phyloP scores from a whole-genome alignment of 2,797 vertebrate genomes.

The Centropyge bicolor region DNA sequence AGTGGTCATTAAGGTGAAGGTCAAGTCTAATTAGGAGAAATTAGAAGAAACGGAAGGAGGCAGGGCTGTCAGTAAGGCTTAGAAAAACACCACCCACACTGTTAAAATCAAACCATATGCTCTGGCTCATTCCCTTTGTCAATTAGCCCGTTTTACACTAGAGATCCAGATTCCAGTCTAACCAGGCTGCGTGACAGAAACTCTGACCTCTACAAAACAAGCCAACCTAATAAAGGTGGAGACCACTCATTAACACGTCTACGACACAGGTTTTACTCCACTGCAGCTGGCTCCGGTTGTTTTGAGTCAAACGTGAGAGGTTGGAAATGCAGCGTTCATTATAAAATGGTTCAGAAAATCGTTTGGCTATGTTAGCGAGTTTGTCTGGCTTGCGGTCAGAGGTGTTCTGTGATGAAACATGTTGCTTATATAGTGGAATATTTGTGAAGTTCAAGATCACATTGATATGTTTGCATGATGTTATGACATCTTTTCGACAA shows the following conservation, averaged over 20 bases:
- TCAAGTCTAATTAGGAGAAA: constrained; percentile 84
- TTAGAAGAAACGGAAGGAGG: constrained; percentile 84
- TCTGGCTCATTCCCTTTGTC: constrained; percentile 75
- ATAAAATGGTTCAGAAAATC: constrained; percentile 14
- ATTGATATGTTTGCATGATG: constrained; percentile 40
- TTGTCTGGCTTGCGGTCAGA: constrained; percentile 16
- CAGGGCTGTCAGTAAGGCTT: constrained; percentile 79
- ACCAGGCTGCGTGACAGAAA: constrained; percentile 79
- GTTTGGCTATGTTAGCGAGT: constrained; percentile 15
- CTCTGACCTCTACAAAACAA: constrained; percentile 79
- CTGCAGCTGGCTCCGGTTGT: constrained; percentile 52
- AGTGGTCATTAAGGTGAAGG: constrained; percentile 82
- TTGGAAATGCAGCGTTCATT: constrained; percentile 12
- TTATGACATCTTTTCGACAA: constrained; percentile 48
- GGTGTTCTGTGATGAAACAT: constrained; percentile 34
- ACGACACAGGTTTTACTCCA: constrained; percentile 49
- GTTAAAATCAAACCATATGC: constrained; percentile 88
- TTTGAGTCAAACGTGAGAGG: constrained; percentile 33
- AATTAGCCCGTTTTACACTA: constrained; percentile 81
- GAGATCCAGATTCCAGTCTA: constrained; percentile 76
- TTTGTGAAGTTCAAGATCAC: constrained; percentile 32
- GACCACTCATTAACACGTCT: constrained; percentile 78
- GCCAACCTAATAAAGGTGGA: constrained; percentile 69
- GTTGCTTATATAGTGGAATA: constrained; percentile 32
- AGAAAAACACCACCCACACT: constrained; percentile 84